These are phyloP conservation scores for Gallinago nigripennis DNA, from an alignment of 2,797 vertebrate genomes.

Conservation along the genomic window DNA sequence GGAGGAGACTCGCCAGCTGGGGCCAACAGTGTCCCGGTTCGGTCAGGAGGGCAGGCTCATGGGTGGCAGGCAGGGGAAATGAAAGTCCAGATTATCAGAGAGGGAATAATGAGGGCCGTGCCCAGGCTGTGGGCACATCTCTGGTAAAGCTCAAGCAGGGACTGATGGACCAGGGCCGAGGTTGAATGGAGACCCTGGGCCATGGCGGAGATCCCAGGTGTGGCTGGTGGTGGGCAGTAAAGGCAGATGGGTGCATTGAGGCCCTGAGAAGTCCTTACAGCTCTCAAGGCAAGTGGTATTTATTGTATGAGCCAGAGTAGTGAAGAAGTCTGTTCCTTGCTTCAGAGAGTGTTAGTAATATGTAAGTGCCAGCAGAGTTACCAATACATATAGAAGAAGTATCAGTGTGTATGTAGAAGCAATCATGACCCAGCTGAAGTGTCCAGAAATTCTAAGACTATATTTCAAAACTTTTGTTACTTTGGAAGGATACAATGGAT, in stretches of 20 bases:
- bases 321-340: not conserved
- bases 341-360: not conserved
- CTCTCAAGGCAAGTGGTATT: fast-evolving
- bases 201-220: fast-evolving
- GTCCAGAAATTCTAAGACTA: not conserved
- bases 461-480: not conserved
- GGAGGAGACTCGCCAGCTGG: not conserved
- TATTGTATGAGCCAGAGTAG: not conserved
- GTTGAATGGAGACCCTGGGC: not conserved
- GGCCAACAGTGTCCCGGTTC: not conserved
- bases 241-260: not conserved
- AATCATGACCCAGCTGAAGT: not conserved
- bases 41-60: not conserved
- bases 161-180: not conserved
- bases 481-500: not conserved
- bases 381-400: not conserved
- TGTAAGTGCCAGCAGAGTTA: not conserved
- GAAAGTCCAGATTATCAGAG: fast-evolving
- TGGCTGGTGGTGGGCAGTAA: not conserved
- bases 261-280: not conserved
- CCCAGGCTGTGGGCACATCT: not conserved
- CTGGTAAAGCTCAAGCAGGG: not conserved
- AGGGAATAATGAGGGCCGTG: fast-evolving
- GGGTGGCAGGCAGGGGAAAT: not conserved
- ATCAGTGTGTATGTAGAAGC: not conserved